These are phyloP conservation scores for Tapirus indicus DNA, from an alignment of 2,797 vertebrate species.

Conservation along the genomic window DNA sequence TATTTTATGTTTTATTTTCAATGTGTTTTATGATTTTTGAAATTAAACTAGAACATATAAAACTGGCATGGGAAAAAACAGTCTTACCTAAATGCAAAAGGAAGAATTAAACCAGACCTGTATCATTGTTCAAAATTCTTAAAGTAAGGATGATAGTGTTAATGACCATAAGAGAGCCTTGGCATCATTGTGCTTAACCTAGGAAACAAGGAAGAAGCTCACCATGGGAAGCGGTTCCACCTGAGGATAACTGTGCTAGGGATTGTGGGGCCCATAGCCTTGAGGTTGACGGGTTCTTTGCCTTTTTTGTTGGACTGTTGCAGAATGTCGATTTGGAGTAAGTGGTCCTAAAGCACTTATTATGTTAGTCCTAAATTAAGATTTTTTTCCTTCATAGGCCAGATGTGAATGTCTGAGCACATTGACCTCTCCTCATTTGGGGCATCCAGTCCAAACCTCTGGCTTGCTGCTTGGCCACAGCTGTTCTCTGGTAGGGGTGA, in stretches of 20 bases:
- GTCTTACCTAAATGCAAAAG: slow-evolving; percentile 38
- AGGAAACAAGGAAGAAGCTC: neutral
- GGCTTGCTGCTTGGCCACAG: neutral
- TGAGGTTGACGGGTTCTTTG: neutral
- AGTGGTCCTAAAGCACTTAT: neutral
- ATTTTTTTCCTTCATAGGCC: neutral
- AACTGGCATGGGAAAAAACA: neutral
- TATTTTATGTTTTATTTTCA: slow-evolving; percentile 65
- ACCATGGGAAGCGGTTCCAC: neutral
- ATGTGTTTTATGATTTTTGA: slow-evolving; percentile 53
- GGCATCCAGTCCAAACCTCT: neutral
- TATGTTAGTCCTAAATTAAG: neutral
- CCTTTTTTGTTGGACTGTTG: neutral
- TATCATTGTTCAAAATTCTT: slow-evolving; percentile 5
- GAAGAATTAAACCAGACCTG: slow-evolving; percentile 11
- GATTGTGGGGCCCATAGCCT: neutral
- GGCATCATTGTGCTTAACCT: neutral
- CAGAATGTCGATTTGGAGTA: neutral
- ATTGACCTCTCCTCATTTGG: neutral
- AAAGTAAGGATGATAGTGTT: neutral
- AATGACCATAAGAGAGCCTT: neutral
- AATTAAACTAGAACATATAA: slow-evolving; percentile 25
- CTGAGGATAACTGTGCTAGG: neutral
- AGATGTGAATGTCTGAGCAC: neutral
- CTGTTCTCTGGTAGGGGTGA: neutral